Evolutionary conservation across 2,113 vertebrate species (phyloP).

Genomic region (Asarcornis scutulata): DNA sequence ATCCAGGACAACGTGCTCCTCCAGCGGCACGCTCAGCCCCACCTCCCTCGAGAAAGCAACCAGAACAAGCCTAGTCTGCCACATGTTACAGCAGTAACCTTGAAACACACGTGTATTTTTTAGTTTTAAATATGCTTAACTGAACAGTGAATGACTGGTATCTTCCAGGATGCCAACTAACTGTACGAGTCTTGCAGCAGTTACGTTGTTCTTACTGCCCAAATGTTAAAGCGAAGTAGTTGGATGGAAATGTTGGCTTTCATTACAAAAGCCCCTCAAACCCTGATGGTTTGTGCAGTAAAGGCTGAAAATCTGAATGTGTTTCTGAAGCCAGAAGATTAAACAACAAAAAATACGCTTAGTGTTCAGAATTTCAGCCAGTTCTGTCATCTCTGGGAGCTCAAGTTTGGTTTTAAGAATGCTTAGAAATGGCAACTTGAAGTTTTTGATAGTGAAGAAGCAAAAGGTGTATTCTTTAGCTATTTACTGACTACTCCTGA

Average conservation of each 20-base stretch:
- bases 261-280: not conserved
- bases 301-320: not conserved
- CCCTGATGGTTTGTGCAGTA: fast-evolving
- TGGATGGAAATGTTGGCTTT: not conserved
- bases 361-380: not conserved
- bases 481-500: too few species aligned
- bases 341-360: too few species aligned
- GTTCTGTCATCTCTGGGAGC: not conserved
- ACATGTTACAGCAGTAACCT: not conserved
- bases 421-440: fast-evolving
- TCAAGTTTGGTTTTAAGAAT: not conserved
- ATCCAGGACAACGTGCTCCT: not conserved
- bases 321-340: too few species aligned
- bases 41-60: not conserved
- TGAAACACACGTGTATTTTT: not conserved
- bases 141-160: not conserved
- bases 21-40: not conserved
- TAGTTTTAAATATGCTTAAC: not conserved
- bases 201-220: not conserved
- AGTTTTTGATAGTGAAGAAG: fast-evolving
- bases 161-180: not conserved
- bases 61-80: not conserved
- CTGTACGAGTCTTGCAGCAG: not conserved
- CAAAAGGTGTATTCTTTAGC: not conserved
- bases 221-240: not conserved